phyloP scores from a whole-genome alignment of 2,113 vertebrate species.

The Rhynchopsitta pachyrhyncha region DNA sequence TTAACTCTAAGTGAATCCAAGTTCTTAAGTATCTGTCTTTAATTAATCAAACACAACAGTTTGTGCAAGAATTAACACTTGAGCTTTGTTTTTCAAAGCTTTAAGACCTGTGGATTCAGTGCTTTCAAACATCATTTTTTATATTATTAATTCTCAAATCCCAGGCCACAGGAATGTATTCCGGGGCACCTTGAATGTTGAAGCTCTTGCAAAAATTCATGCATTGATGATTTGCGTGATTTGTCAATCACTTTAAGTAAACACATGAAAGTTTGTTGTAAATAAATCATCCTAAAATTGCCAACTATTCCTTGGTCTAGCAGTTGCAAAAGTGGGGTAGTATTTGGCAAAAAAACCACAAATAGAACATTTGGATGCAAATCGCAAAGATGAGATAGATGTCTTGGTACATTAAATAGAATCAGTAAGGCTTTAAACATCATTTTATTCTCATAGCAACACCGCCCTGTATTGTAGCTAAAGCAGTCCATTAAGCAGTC shows the following conservation, averaged over 20 bases:
- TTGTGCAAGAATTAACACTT: not conserved
- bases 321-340: not conserved
- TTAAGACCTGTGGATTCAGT: not conserved
- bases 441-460: not conserved
- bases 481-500: not conserved
- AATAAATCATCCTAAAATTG: constrained; percentile 16
- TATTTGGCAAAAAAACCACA: not conserved
- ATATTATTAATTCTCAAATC: not conserved
- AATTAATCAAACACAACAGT: not conserved
- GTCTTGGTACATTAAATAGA: not conserved
- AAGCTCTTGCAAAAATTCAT: not conserved
- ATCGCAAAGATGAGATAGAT: not conserved
- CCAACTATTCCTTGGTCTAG: not conserved
- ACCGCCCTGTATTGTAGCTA: not conserved
- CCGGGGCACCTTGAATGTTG: not conserved
- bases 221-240: not conserved
- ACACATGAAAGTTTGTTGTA: not conserved
- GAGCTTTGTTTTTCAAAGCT: not conserved
- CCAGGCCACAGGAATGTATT: fast-evolving
- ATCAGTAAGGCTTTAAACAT: not conserved
- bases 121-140: not conserved
- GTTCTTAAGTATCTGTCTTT: not conserved
- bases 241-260: not conserved
- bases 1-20: not conserved
- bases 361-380: not conserved